Conservation (phyloP, 2,797 vertebrate species). For the Pseudotriccus pelzelni region DNA sequence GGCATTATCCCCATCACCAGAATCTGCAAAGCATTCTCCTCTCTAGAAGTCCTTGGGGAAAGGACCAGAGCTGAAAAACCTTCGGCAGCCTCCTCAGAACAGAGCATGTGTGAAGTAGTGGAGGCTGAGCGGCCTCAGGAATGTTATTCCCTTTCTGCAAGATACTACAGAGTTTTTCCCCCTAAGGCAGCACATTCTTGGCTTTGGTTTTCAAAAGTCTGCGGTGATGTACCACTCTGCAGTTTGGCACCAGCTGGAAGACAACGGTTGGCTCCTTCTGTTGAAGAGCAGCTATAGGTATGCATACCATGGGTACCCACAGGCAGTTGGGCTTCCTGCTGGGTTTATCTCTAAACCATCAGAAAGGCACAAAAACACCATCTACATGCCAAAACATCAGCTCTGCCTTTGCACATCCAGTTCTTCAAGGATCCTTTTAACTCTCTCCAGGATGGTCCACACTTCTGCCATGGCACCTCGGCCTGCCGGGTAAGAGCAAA, state of each 20-base stretch:
- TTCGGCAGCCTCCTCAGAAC: not conserved
- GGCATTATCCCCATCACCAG: not conserved
- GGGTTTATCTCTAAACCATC: not conserved
- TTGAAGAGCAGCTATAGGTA: not conserved
- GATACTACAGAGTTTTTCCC: not conserved
- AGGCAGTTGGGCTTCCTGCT: not conserved
- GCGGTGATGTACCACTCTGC: not conserved
- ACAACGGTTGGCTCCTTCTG: not conserved
- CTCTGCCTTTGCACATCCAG: not conserved
- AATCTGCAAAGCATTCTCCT: not conserved
- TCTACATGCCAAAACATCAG: conserved; percentile 1
- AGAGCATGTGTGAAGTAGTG: not conserved
- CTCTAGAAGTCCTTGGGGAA: not conserved
- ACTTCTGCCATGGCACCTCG: conserved; percentile 95
- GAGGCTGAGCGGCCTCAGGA: not conserved
- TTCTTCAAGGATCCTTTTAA: conserved; percentile 73
- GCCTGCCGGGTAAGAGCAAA: conserved; percentile 76
- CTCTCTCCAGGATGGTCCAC: conserved; percentile 80
- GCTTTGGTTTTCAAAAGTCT: not conserved
- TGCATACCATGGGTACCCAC: not conserved
- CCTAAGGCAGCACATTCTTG: not conserved
- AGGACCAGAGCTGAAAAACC: not conserved
- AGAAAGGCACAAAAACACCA: not conserved
- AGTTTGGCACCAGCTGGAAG: not conserved
- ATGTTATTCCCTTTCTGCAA: not conserved